Evolutionary conservation across 2,113 vertebrate genomes (phyloP).

Genomic region (Petroica traversi): DNA sequence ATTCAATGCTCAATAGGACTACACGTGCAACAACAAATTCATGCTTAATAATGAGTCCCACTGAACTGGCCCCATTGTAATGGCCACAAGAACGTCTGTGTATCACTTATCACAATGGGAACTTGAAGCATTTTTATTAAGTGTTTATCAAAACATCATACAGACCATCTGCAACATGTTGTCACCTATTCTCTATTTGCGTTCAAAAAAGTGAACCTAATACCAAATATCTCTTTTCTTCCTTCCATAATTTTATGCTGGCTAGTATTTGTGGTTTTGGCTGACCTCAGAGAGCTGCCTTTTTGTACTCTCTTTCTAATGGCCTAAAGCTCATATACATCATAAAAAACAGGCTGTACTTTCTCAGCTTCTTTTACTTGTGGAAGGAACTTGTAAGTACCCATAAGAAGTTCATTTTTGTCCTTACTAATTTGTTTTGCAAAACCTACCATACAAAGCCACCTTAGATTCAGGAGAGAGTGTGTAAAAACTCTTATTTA

Average conservation of each 20-base stretch:
- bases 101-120: not conserved
- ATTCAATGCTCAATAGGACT: not conserved
- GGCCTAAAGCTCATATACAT: not conserved
- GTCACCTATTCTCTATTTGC: not conserved
- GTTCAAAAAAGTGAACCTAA: not conserved
- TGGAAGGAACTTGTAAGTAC: not conserved
- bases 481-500: too few species aligned
- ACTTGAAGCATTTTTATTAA: conserved; percentile 6
- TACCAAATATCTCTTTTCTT: not conserved
- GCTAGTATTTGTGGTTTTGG: not conserved
- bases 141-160: conserved; percentile 19
- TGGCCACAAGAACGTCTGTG: not conserved
- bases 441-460: not conserved
- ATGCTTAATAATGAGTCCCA: not conserved
- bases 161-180: not conserved
- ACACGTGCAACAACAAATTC: not conserved
- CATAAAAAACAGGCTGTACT: not conserved
- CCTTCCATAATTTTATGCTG: not conserved
- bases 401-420: not conserved
- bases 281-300: not conserved
- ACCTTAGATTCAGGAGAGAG: not conserved
- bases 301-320: not conserved
- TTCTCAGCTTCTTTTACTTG: not conserved
- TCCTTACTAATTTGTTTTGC: not conserved
- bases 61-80: not conserved